phyloP scores from a whole-genome alignment of 2,888 invertebrate species.

The Cryptocephalus primarius region DNA sequence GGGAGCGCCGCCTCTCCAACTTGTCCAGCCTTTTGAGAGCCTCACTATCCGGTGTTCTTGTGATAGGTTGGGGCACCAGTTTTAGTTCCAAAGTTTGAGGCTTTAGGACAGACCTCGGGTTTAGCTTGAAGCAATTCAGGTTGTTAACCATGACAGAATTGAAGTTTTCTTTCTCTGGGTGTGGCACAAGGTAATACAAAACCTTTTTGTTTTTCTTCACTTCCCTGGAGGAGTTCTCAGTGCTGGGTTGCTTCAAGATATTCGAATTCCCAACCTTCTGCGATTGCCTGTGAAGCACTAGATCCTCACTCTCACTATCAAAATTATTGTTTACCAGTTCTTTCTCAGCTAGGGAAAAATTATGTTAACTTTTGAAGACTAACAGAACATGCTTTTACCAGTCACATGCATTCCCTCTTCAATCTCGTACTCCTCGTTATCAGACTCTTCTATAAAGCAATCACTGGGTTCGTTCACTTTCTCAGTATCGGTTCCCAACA shows the following conservation, averaged over 20 bases:
- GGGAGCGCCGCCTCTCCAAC: constrained; percentile 22
- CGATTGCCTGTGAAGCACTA: not conserved
- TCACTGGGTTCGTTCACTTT: too few species aligned
- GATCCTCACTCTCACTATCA: not conserved
- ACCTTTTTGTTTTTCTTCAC: constrained; percentile 14
- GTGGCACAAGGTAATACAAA: constrained; percentile 25
- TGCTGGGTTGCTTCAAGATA: constrained; percentile 17
- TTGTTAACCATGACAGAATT: constrained; percentile 11
- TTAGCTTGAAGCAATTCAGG: constrained; percentile 12
- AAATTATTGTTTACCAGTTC: not conserved
- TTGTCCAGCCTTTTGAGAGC: too few species aligned
- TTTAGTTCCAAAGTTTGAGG: not conserved
- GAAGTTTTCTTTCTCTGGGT: constrained; percentile 32
- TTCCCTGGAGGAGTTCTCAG: constrained; percentile 3
- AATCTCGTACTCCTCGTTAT: constrained; percentile 25
- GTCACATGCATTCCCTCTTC: constrained; percentile 27
- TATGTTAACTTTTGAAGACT: not conserved
- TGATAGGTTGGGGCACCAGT: not conserved
- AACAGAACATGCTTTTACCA: constrained; percentile 11
- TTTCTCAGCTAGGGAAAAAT: constrained; percentile 8
- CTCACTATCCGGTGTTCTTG: not conserved
- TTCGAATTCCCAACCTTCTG: constrained; percentile 6
- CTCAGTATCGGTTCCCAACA: too few species aligned
- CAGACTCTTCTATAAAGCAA: constrained; percentile 10
- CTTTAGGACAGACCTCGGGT: constrained; percentile 31